A percentile compares a stretch with the other conserved stretches of the same genome.
These are phyloP conservation scores for Cyprinodon tularosa DNA, from an alignment of 2,113 vertebrate species.

Conservation along the genomic window DNA sequence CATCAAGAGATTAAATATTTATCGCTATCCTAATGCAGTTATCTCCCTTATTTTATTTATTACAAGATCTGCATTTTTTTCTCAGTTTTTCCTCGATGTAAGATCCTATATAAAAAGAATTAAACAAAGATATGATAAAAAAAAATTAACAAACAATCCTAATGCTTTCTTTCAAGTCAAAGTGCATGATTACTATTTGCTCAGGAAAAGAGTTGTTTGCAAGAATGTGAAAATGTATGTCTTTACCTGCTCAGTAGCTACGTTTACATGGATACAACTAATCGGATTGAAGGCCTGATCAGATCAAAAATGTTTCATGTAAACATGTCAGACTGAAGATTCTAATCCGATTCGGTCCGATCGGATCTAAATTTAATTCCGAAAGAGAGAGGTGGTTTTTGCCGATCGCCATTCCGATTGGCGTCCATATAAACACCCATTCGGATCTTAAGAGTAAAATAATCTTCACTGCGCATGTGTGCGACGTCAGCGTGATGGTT, in stretches of 20 bases:
- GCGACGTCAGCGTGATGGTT: too few relatives aligned
- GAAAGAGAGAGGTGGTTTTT: too few relatives aligned
- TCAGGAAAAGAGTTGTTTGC: background rate
- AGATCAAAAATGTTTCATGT: too few relatives aligned
- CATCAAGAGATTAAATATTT: conserved; percentile 10
- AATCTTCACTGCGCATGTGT: too few relatives aligned
- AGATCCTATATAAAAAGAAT: conserved; percentile 35
- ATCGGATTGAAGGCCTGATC: too few relatives aligned
- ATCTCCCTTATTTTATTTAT: conserved; percentile 5
- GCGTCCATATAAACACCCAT: too few relatives aligned
- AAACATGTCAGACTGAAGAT: too few relatives aligned
- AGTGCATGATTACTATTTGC: background rate
- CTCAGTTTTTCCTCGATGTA: conserved; percentile 12
- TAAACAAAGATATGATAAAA: conserved; percentile 31
- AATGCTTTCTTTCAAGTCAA: conserved; percentile 13
- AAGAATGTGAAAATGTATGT: background rate
- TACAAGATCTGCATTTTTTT: conserved; percentile 39
- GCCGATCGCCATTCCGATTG: too few relatives aligned
- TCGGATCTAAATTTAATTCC: too few relatives aligned
- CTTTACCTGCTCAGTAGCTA: background rate
- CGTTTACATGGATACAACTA: too few relatives aligned
- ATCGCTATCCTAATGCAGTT: conserved; percentile 13
- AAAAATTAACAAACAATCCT: conserved; percentile 20
- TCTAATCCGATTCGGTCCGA: too few relatives aligned
- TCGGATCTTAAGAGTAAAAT: too few relatives aligned